Percentiles rank a stretch among this genome's conserved stretches.
These are phyloP conservation scores for Tupaia tana DNA, from an alignment of 2,113 vertebrate species.

Conservation along the genomic window DNA sequence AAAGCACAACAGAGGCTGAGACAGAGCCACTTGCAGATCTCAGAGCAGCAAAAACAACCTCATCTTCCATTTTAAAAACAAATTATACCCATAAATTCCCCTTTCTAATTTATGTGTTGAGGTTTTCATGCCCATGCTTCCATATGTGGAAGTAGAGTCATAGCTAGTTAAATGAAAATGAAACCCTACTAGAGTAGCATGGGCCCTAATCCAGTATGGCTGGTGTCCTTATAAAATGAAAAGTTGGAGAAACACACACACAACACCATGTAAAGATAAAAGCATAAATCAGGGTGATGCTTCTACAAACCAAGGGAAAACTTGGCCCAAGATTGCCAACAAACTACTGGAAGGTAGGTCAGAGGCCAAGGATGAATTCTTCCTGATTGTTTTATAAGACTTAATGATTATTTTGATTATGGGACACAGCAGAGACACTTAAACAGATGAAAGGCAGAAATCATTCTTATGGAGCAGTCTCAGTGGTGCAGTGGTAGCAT, in stretches of 20 bases:
- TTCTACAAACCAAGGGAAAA: background rate
- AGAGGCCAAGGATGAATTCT: background rate
- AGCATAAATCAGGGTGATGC: background rate
- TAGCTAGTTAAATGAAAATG: background rate
- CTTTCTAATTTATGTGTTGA: background rate
- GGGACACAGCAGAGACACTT: background rate
- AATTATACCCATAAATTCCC: too few relatives aligned
- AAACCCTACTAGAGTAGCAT: background rate
- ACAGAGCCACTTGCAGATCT: too few relatives aligned
- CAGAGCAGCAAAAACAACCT: too few relatives aligned
- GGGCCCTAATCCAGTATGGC: background rate
- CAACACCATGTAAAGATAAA: background rate
- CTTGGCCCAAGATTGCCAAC: background rate
- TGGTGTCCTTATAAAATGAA: background rate
- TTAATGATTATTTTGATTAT: background rate
- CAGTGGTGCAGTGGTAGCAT: too few relatives aligned
- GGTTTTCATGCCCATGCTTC: background rate
- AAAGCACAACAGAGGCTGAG: too few relatives aligned
- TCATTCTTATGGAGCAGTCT: background rate
- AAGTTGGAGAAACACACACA: background rate
- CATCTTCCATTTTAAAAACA: too few relatives aligned
- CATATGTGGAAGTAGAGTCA: background rate
- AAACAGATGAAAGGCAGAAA: background rate
- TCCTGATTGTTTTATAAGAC: background rate
- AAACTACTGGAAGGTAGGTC: background rate